phyloP scores from a whole-genome alignment of 1,140 invertebrate species.

The Anthonomus grandis region DNA sequence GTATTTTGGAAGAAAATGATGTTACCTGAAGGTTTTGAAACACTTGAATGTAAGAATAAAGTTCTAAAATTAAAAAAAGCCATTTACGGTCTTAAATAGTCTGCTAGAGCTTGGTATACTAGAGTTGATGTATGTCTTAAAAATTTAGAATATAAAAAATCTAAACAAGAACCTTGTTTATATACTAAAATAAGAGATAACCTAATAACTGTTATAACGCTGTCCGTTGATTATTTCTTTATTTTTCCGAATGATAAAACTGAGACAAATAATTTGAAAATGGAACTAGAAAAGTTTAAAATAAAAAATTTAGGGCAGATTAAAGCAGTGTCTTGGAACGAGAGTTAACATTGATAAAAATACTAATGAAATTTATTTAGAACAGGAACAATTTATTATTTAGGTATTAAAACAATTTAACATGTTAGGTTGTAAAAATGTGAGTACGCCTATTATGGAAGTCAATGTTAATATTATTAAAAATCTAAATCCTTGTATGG shows the following conservation, averaged over 20 bases:
- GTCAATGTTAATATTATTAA: slow-evolving; percentile 25
- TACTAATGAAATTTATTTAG: slow-evolving; percentile 14
- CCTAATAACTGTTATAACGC: slow-evolving; percentile 33
- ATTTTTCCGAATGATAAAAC: slow-evolving; percentile 20
- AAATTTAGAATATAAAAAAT: slow-evolving; percentile 35
- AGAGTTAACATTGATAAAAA: slow-evolving; percentile 19
- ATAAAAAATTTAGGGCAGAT: slow-evolving; percentile 36
- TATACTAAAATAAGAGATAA: slow-evolving; percentile 33
- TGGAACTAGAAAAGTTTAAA: slow-evolving; percentile 28
- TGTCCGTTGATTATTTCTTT: slow-evolving; percentile 15
- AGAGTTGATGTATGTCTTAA: slow-evolving; percentile 33
- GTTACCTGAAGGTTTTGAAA: slow-evolving; percentile 33
- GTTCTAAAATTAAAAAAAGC: slow-evolving; percentile 38
- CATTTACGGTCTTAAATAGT: slow-evolving; percentile 45
- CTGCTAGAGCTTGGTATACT: slow-evolving; percentile 37
- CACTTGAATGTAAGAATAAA: slow-evolving; percentile 29
- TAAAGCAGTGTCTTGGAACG: slow-evolving; percentile 37
- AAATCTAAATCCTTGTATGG: background rate
- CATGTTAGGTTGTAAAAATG: slow-evolving; percentile 28
- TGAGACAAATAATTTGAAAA: slow-evolving; percentile 25
- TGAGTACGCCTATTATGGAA: slow-evolving; percentile 29
- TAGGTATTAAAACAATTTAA: slow-evolving; percentile 22
- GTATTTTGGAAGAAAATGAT: slow-evolving; percentile 40
- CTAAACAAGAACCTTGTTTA: slow-evolving; percentile 42
- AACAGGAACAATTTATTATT: slow-evolving; percentile 32